Evolutionary conservation across 1,140 invertebrate genomes (phyloP).

Genomic region (Melanaphis sacchari): DNA sequence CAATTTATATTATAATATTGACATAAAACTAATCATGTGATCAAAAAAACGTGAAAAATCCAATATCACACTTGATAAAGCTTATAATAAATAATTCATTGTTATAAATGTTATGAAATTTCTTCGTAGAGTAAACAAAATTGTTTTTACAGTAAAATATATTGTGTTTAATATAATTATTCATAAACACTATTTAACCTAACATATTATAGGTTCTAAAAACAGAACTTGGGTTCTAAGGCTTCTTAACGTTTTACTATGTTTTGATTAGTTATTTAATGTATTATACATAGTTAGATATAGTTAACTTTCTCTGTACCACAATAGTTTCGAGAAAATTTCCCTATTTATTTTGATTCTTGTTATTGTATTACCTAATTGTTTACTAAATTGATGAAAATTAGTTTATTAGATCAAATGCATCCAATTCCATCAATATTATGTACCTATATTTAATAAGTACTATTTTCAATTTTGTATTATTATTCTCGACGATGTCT

Average conservation of each 20-base stretch:
- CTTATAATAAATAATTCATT: no score
- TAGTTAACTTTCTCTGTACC: neutral
- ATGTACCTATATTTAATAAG: neutral
- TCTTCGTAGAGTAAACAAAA: no score
- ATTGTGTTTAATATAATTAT: no score
- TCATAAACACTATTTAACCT: no score
- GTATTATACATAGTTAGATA: neutral
- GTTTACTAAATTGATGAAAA: neutral
- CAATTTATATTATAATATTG: no score
- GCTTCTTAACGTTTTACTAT: neutral
- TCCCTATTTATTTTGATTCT: neutral
- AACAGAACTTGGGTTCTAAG: neutral
- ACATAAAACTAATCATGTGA: no score
- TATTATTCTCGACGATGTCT: neutral
- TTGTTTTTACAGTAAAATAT: no score
- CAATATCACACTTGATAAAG: no score
- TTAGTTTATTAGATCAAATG: constrained; percentile 19
- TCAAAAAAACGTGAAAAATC: no score
- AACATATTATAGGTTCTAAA: no score
- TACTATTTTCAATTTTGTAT: neutral
- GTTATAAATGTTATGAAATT: no score
- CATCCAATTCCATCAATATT: neutral
- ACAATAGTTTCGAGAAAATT: neutral
- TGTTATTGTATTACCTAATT: neutral
- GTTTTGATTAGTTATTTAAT: neutral